Evolutionary conservation across 2,888 invertebrate species (phyloP).

Genomic region (Metallyticus violacea): DNA sequence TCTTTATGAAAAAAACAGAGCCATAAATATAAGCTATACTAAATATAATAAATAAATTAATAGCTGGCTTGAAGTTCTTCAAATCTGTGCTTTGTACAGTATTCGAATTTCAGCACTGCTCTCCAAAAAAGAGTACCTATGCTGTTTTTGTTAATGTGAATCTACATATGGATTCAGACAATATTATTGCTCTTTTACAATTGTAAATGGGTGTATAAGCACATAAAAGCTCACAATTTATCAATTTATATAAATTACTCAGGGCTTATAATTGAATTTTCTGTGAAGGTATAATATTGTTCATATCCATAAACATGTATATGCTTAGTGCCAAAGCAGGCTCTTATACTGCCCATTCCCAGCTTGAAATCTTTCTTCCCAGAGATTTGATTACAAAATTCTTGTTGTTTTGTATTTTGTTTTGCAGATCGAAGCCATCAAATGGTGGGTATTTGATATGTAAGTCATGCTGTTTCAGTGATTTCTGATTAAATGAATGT

Average conservation of each 20-base stretch:
- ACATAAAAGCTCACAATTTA: not conserved
- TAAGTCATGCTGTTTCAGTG: not conserved
- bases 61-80: not conserved
- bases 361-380: not conserved
- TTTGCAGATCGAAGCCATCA: not conserved
- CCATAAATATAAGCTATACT: not conserved
- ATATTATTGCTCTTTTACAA: not conserved
- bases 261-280: not conserved
- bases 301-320: not conserved
- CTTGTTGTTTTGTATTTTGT: not conserved
- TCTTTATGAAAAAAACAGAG: not conserved
- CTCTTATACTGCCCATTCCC: not conserved
- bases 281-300: not conserved
- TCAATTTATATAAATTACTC: not conserved
- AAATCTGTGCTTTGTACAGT: not conserved
- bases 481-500: not conserved
- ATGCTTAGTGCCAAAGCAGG: not conserved
- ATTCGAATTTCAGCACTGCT: not conserved
- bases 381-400: not conserved
- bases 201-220: not conserved
- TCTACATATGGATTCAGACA: not conserved
- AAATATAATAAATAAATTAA: not conserved
- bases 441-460: not conserved
- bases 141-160: not conserved
- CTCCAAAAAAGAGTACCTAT: not conserved